Conservation (phyloP, 2,888 invertebrate genomes). For the Smittia sp. region DNA sequence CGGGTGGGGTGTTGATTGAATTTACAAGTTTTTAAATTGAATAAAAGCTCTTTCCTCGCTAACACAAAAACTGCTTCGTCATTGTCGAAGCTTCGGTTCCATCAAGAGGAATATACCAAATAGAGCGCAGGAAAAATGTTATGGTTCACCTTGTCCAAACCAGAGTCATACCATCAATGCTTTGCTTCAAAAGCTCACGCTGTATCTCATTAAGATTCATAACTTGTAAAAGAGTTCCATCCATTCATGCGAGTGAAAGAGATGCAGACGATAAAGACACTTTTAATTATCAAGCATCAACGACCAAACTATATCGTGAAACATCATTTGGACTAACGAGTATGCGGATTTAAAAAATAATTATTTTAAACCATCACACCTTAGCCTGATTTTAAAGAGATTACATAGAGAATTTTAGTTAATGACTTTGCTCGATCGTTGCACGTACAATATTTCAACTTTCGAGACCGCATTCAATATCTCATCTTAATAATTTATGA, state of each 20-base stretch:
- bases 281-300: no score
- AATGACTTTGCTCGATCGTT: background rate
- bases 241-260: background rate
- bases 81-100: background rate
- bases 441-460: constrained; percentile 30
- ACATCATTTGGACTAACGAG: background rate
- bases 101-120: background rate
- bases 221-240: background rate
- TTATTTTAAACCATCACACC: no score
- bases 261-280: no score
- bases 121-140: background rate
- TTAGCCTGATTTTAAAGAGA: no score
- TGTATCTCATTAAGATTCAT: constrained; percentile 33
- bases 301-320: background rate
- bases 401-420: background rate
- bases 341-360: background rate
- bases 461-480: constrained; percentile 34
- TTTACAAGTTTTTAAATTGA: constrained; percentile 33
- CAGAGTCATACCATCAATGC: background rate
- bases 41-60: constrained; percentile 26
- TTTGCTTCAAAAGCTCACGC: background rate
- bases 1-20: constrained; percentile 29
- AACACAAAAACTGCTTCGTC: background rate
- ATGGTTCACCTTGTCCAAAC: background rate
- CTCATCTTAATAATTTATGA: constrained; percentile 10